Conservation (phyloP, 2,888 invertebrate genomes). For the Drosophila rellima region DNA sequence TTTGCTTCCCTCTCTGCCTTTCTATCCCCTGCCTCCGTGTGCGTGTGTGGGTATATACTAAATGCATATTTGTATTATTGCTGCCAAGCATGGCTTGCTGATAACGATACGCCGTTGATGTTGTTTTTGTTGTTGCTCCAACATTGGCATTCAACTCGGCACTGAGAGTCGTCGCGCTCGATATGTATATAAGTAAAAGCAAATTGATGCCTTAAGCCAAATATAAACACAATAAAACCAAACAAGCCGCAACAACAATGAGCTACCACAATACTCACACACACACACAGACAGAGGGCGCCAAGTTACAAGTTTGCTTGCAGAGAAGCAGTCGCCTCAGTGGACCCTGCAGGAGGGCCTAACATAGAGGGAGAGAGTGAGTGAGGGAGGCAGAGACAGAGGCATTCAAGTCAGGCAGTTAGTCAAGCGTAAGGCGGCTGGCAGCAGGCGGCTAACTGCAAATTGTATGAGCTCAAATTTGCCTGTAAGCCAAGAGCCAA, state of each 20-base stretch:
- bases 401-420: slow-evolving; percentile 67
- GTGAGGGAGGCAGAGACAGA: slow-evolving; percentile 7
- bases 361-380: slow-evolving; percentile 2
- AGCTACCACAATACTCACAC: slow-evolving; percentile 36
- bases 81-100: slow-evolving; percentile 58
- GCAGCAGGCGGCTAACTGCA: slow-evolving; percentile 67
- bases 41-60: slow-evolving; percentile 29
- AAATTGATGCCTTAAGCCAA: slow-evolving; percentile 81
- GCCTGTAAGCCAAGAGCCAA: slow-evolving; percentile 60
- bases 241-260: slow-evolving; percentile 79
- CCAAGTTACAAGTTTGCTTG: slow-evolving; percentile 55
- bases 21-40: neutral
- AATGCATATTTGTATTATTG: slow-evolving; percentile 77
- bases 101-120: slow-evolving; percentile 38
- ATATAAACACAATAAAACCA: slow-evolving; percentile 81
- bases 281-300: slow-evolving; percentile 53
- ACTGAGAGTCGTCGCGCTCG: slow-evolving; percentile 55
- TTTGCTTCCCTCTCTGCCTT: slow-evolving; percentile 3
- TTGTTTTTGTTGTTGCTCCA: slow-evolving; percentile 37
- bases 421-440: slow-evolving; percentile 60
- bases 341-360: slow-evolving; percentile 28
- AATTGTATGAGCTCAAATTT: slow-evolving; percentile 77
- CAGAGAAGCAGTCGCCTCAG: slow-evolving; percentile 12
- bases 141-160: slow-evolving; percentile 62
- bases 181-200: slow-evolving; percentile 69